Conservation (phyloP, 2,888 invertebrate genomes). For the Drosophila pseudotakahashii region DNA sequence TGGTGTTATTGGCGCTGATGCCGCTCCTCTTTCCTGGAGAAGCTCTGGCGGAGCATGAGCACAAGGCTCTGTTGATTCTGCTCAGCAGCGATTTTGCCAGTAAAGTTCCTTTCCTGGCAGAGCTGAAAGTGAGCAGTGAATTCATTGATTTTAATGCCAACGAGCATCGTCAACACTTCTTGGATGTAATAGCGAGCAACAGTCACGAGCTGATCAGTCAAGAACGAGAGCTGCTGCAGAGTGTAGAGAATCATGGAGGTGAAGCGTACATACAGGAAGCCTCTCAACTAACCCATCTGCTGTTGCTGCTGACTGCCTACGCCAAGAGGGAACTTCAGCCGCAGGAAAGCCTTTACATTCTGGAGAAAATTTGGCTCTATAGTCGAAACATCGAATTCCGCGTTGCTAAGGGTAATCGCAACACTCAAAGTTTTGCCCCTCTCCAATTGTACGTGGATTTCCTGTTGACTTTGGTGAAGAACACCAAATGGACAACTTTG, state of each 20-base stretch:
- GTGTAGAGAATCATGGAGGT: conserved; percentile 67
- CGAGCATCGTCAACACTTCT: conserved; percentile 73
- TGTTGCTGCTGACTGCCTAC: conserved; percentile 73
- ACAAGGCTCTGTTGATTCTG: conserved; percentile 60
- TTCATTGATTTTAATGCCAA: conserved; percentile 46
- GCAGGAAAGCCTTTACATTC: conserved; percentile 59
- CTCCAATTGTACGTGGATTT: conserved; percentile 86
- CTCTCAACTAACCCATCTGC: conserved; percentile 69
- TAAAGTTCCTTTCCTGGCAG: conserved; percentile 63
- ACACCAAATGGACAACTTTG: conserved; percentile 83
- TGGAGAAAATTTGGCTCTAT: conserved; percentile 58
- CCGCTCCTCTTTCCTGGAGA: conserved; percentile 73
- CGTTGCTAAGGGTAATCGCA: conserved; percentile 64
- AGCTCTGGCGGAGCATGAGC: conserved; percentile 43
- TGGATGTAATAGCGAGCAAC: conserved; percentile 63
- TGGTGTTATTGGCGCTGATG: conserved; percentile 78
- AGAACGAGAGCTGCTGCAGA: conserved; percentile 67
- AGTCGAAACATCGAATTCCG: conserved; percentile 61
- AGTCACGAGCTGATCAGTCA: conserved; percentile 41
- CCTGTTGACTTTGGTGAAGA: conserved; percentile 85
- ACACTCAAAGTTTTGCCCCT: conserved; percentile 85
- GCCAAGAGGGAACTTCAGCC: conserved; percentile 59
- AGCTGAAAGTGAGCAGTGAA: conserved; percentile 41
- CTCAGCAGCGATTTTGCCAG: conserved; percentile 65
- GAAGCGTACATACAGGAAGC: conserved; percentile 56